Percentiles rank a stretch among this genome's conserved stretches.
phyloP scores from a whole-genome alignment of 1,140 invertebrate species.

The Caenorhabditis latens region DNA sequence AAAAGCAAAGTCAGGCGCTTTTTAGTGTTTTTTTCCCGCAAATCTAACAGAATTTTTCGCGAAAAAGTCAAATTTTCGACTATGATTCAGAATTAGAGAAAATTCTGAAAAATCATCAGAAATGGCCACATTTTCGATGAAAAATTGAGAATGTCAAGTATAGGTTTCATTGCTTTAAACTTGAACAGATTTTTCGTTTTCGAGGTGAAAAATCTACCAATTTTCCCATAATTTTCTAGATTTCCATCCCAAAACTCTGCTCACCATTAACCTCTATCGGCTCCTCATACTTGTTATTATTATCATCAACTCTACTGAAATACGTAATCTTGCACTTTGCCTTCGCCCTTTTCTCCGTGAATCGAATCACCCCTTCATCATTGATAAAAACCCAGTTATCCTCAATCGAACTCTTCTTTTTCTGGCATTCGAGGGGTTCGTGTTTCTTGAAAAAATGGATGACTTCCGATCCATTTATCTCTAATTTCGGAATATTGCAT shows the following conservation, averaged over 20 bases:
- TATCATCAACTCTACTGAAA: constrained; percentile 49
- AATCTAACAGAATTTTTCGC: too few relatives aligned
- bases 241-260: neutral
- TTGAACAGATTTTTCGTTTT: too few relatives aligned
- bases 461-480: constrained; percentile 64
- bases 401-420: neutral
- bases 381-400: constrained; percentile 66
- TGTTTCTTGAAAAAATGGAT: constrained; percentile 63
- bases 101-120: too few relatives aligned
- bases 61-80: too few relatives aligned
- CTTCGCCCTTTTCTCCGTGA: constrained; percentile 22
- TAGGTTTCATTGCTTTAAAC: too few relatives aligned
- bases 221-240: too few relatives aligned
- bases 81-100: too few relatives aligned
- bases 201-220: too few relatives aligned
- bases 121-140: too few relatives aligned
- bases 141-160: too few relatives aligned
- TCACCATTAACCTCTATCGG: constrained; percentile 1
- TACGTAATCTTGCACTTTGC: constrained; percentile 60
- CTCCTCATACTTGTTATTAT: constrained; percentile 46
- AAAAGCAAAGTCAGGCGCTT: too few relatives aligned
- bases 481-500: constrained; percentile 67
- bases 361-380: constrained; percentile 55
- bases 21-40: too few relatives aligned
- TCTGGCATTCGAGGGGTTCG: constrained; percentile 61